phyloP scores from a whole-genome alignment of 2,888 invertebrate genomes.

The Hetaerina titia region DNA sequence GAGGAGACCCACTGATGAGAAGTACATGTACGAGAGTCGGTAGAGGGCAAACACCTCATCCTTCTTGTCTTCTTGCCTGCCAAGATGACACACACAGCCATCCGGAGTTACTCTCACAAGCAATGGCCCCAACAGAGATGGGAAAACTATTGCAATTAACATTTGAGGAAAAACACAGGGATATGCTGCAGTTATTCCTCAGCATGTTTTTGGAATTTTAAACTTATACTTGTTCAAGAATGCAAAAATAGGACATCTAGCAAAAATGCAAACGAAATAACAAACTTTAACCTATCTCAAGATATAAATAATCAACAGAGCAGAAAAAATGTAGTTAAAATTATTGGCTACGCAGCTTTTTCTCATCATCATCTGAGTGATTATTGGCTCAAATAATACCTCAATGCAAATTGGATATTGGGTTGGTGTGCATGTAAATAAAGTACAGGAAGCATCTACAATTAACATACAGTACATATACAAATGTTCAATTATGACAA shows the following conservation, averaged over 20 bases:
- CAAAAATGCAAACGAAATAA: too few relatives aligned
- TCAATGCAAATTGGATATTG: too few relatives aligned
- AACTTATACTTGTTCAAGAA: background rate
- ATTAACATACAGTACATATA: too few relatives aligned
- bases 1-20: constrained; percentile 85
- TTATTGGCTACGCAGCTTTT: too few relatives aligned
- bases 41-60: constrained; percentile 84
- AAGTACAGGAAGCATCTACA: too few relatives aligned
- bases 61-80: constrained; percentile 72
- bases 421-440: too few relatives aligned
- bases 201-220: background rate
- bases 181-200: background rate
- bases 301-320: too few relatives aligned
- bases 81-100: background rate
- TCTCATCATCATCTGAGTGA: too few relatives aligned
- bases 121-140: background rate
- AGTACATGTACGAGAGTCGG: constrained; percentile 90
- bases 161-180: background rate
- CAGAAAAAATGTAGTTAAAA: too few relatives aligned
- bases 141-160: background rate
- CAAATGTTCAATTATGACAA: too few relatives aligned
- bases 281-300: too few relatives aligned
- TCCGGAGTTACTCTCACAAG: background rate
- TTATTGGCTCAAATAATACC: too few relatives aligned
- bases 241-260: background rate